These are phyloP conservation scores for Amphiura filiformis DNA, from an alignment of 35 echinoderm and acorn worm genomes.

Conservation along the genomic window DNA sequence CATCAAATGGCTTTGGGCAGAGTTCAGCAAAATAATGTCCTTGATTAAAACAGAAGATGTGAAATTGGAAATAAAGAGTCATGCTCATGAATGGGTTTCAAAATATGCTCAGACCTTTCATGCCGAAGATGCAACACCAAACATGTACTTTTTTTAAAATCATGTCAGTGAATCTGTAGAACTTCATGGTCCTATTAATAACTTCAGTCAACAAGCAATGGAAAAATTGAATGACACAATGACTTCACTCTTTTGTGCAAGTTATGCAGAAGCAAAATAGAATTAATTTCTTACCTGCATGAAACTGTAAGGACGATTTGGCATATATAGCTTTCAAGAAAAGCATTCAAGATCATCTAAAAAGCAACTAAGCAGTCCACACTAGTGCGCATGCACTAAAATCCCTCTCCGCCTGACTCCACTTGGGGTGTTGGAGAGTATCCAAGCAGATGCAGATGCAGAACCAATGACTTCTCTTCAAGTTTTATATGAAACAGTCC, in stretches of 20 bases:
- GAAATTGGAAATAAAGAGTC: slow-evolving; percentile 4
- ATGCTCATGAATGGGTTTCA: slow-evolving; percentile 39
- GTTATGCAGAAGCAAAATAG: slow-evolving; percentile 38
- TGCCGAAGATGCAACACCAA: slow-evolving; percentile 65
- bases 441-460: no score
- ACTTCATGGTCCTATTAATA: slow-evolving; percentile 40
- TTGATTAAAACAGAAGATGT: slow-evolving; percentile 10
- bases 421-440: no score
- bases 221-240: slow-evolving; percentile 49
- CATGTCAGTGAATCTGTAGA: slow-evolving; percentile 55
- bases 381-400: no score
- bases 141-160: slow-evolving; percentile 60
- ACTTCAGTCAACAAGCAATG: slow-evolving; percentile 57
- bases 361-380: no score
- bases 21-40: not conserved
- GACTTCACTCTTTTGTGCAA: slow-evolving; percentile 14
- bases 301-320: not conserved
- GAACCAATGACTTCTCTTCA: no score
- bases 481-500: no score
- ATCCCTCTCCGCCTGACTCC: no score
- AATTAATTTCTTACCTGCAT: slow-evolving; percentile 12
- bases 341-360: no score
- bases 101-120: slow-evolving; percentile 40
- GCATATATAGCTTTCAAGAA: no score
- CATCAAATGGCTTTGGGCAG: not conserved